These are phyloP conservation scores for Ophion slaviceki DNA, from an alignment of 2,888 invertebrate species.

Conservation along the genomic window DNA sequence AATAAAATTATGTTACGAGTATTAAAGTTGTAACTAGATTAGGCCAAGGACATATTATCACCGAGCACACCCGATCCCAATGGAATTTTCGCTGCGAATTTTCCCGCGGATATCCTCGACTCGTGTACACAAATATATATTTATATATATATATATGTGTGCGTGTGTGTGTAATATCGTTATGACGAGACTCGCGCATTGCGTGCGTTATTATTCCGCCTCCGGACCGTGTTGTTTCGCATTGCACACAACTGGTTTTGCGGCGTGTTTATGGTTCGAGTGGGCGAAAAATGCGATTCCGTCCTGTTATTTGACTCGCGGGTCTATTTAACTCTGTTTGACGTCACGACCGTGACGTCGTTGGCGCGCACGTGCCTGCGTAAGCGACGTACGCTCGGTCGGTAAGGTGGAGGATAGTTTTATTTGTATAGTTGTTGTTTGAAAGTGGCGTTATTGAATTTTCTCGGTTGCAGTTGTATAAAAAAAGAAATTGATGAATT, in stretches of 20 bases:
- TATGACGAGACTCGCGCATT: not conserved
- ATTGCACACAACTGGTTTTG: not conserved
- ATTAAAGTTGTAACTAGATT: no score
- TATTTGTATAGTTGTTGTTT: no score
- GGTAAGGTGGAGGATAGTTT: no score
- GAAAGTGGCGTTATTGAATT: no score
- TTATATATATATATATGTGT: no score
- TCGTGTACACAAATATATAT: not conserved
- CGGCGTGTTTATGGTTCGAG: slow-evolving; percentile 12
- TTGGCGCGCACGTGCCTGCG: not conserved
- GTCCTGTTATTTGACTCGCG: not conserved
- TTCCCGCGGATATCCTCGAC: not conserved
- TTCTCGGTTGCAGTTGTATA: no score
- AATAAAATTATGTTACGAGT: no score
- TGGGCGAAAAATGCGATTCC: slow-evolving; percentile 13
- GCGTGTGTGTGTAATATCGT: no score
- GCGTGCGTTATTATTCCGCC: slow-evolving; percentile 25
- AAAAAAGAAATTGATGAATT: no score
- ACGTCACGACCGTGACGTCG: slow-evolving; percentile 1
- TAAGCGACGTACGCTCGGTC: no score
- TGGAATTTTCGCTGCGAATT: not conserved
- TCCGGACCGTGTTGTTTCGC: slow-evolving; percentile 28
- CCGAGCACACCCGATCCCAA: not conserved
- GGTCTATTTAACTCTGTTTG: slow-evolving; percentile 1
- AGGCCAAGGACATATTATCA: not conserved